These are phyloP conservation scores for Trachelus stipa DNA, from an alignment of 2,888 invertebrate species.

Conservation along the genomic window DNA sequence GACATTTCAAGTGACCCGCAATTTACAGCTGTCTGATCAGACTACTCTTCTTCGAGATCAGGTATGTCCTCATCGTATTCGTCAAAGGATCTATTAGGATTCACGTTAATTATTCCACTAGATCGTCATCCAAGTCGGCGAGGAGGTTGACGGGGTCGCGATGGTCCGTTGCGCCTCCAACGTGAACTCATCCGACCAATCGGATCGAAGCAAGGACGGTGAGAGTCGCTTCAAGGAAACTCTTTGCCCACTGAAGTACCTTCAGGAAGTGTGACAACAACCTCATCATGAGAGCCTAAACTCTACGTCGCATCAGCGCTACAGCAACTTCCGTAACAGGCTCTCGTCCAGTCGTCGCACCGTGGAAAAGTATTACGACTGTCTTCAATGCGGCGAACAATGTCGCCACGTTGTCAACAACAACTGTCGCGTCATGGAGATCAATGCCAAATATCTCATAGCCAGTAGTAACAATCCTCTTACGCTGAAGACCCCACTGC, in stretches of 20 bases:
- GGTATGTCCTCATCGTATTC: slow-evolving; percentile 33
- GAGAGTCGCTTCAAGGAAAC: slow-evolving; percentile 73
- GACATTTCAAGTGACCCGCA: slow-evolving; percentile 88
- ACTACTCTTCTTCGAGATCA: slow-evolving; percentile 61
- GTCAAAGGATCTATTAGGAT: background rate
- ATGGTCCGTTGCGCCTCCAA: slow-evolving; percentile 94
- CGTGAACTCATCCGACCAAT: slow-evolving; percentile 68
- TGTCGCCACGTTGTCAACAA: slow-evolving; percentile 54
- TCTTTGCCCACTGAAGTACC: slow-evolving; percentile 92
- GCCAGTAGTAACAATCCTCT: slow-evolving; percentile 42
- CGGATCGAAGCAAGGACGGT: slow-evolving; percentile 50
- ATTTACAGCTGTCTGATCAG: slow-evolving; percentile 84
- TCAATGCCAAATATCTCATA: slow-evolving; percentile 38
- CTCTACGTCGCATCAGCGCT: slow-evolving; percentile 45
- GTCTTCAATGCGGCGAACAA: slow-evolving; percentile 60
- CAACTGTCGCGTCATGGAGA: slow-evolving; percentile 11
- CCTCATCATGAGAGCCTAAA: slow-evolving; percentile 56
- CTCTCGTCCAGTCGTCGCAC: slow-evolving; percentile 18
- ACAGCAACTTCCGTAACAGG: slow-evolving; percentile 17
- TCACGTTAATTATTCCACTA: slow-evolving; percentile 65
- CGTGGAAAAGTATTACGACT: slow-evolving; percentile 61
- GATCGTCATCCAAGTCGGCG: slow-evolving; percentile 93
- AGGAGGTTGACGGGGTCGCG: slow-evolving; percentile 93
- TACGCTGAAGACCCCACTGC: background rate
- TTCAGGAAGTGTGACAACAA: slow-evolving; percentile 93